phyloP scores from a whole-genome alignment of 2,888 invertebrate genomes.

The Penaeus monodon region DNA sequence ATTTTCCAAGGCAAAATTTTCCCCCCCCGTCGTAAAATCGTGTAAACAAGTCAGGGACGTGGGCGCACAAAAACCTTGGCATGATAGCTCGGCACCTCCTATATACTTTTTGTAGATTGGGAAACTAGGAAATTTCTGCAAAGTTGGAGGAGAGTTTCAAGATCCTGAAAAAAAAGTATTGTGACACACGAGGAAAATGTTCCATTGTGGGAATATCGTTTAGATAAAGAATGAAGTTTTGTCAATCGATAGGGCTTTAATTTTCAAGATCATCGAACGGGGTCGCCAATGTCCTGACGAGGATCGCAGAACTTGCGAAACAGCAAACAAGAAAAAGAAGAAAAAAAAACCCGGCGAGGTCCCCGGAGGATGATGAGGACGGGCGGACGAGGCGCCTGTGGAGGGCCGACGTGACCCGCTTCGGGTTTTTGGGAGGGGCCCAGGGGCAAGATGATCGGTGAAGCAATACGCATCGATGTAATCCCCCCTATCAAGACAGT shows the following conservation, averaged over 20 bases:
- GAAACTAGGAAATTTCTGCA: not conserved
- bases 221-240: slow-evolving; percentile 4
- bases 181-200: slow-evolving; percentile 29
- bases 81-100: no score
- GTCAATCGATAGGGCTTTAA: slow-evolving; percentile 28
- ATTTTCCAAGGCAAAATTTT: no score
- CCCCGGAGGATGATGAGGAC: not conserved
- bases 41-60: no score
- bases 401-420: not conserved
- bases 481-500: slow-evolving; percentile 81
- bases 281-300: not conserved
- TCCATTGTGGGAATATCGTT: slow-evolving; percentile 16
- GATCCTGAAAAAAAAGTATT: not conserved
- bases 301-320: slow-evolving; percentile 34
- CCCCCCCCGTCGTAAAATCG: no score
- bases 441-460: slow-evolving; percentile 14
- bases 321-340: slow-evolving; percentile 11
- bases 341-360: not conserved
- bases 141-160: not conserved
- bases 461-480: slow-evolving; percentile 75
- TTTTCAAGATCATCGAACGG: slow-evolving; percentile 21
- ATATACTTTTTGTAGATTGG: no score
- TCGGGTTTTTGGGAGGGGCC: slow-evolving; percentile 9
- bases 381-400: not conserved
- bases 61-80: no score